Base-by-base conservation (phyloP, 2,113 vertebrate genomes). In the Crotophaga sulcirostris region DNA sequence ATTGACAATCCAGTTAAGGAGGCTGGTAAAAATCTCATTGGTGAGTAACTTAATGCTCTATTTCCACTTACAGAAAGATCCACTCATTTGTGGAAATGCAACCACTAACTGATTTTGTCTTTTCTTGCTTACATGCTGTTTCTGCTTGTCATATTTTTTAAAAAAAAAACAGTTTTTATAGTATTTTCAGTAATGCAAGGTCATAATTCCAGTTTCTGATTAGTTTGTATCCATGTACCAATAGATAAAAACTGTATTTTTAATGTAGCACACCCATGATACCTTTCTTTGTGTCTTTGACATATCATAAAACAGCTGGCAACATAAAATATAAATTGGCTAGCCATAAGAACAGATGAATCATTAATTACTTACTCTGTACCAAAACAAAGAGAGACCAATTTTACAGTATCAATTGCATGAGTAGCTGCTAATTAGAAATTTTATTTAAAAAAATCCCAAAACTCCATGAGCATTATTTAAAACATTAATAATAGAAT, bases 241-340 rank as follows among this genome's bases (percentile, higher is more conserved):
- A 58, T 23, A 94, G 69, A 94, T 34, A 80, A 85, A 92, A 72
- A 12, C 60, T 72, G 75, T 47, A 69, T 75, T 80, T 80, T 84
- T 84, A 33, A 84, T 69, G 62, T 36, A 84, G 45, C 24, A 31
- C 36, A 77, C 93, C 96, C 94, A 56, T 73, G 94, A 90, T 10
- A 84, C 92, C 80, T 62, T 84, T 90, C 42, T 79, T 67, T 76
- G 34, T 33, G 24, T 64, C 55, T 87, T 51, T 85, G 81, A 66
- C 68, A 69, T 28, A 64, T n/a, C 80, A 93, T 89, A 94, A 90
- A 93, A 90, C 97, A 97, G 94, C 92, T 96, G 96, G 94, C 84
- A 94, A 84, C 88, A 93, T 86, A 92, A 96, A 96, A 95, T 89
- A 95, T 79, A 95, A 96, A 94, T 87, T 94, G 95, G 93, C 62